These are phyloP conservation scores for Galagoides demidoff DNA, from an alignment of 2,797 vertebrate genomes.

Conservation along the genomic window DNA sequence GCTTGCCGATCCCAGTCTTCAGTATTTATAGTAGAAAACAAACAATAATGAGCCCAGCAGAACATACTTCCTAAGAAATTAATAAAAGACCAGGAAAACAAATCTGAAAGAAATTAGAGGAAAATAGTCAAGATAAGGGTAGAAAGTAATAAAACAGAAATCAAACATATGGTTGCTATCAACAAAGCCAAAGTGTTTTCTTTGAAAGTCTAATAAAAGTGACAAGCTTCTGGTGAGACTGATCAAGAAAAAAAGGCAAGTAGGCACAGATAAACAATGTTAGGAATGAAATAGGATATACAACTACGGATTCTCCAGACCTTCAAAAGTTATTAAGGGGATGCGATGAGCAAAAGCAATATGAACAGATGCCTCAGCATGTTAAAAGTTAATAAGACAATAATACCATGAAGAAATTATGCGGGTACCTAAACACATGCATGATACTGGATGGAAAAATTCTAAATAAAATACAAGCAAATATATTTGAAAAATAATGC, in stretches of 20 bases:
- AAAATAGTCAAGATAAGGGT: conserved; percentile 32
- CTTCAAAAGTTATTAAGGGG: conserved; percentile 3
- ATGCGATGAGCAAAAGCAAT: neutral
- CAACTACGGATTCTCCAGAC: neutral
- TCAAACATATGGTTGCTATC: conserved; percentile 42
- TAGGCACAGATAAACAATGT: neutral
- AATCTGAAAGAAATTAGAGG: conserved; percentile 39
- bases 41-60: neutral
- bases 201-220: conserved; percentile 62
- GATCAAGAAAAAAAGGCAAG: conserved; percentile 18
- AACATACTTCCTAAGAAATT: neutral
- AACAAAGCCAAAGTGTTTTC: conserved; percentile 50
- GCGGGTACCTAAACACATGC: neutral
- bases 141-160: conserved; percentile 60
- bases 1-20: neutral
- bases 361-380: neutral
- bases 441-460: neutral
- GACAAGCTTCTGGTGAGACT: conserved; percentile 28
- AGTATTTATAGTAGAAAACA: neutral
- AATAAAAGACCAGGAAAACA: neutral
- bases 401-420: neutral
- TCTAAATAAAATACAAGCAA: conserved; percentile 21
- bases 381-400: neutral
- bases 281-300: neutral
- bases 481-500: neutral